phyloP scores from a whole-genome alignment of 1,140 invertebrate genomes.

The Rhagoletis pomonella region DNA sequence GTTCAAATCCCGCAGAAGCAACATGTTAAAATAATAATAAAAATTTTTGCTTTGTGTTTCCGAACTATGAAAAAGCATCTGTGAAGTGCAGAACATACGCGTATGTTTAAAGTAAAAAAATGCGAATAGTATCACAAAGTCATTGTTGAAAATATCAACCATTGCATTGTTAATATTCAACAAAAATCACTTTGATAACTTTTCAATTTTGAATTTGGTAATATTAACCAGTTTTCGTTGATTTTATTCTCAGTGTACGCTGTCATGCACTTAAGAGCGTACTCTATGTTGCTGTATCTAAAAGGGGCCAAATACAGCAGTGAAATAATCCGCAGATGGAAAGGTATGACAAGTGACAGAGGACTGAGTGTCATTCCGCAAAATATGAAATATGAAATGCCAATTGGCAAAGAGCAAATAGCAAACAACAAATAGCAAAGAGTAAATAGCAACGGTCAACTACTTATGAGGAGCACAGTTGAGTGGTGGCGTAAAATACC shows the following conservation, averaged over 20 bases:
- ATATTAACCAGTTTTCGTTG: too few relatives aligned
- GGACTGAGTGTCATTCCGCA: not conserved
- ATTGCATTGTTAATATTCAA: too few relatives aligned
- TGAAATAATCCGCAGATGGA: not conserved
- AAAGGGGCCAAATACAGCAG: not conserved
- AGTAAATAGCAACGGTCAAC: not conserved
- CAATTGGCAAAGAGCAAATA: constrained; percentile 13
- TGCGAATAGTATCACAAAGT: too few relatives aligned
- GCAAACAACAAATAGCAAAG: not conserved
- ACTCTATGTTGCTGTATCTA: not conserved
- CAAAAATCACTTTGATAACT: too few relatives aligned
- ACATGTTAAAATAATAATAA: not conserved
- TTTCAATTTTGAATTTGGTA: too few relatives aligned
- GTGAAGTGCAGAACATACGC: too few relatives aligned
- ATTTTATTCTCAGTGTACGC: not conserved
- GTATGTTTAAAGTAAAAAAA: too few relatives aligned
- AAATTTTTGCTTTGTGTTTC: too few relatives aligned
- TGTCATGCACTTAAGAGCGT: constrained; percentile 6
- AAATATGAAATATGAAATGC: constrained; percentile 48
- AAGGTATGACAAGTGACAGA: not conserved
- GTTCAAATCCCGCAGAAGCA: not conserved
- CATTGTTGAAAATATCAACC: too few relatives aligned
- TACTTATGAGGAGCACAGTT: not conserved
- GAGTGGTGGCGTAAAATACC: not conserved
- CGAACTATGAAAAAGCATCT: too few relatives aligned